Conservation (phyloP, 2,888 invertebrate genomes). For the Elegia similella region DNA sequence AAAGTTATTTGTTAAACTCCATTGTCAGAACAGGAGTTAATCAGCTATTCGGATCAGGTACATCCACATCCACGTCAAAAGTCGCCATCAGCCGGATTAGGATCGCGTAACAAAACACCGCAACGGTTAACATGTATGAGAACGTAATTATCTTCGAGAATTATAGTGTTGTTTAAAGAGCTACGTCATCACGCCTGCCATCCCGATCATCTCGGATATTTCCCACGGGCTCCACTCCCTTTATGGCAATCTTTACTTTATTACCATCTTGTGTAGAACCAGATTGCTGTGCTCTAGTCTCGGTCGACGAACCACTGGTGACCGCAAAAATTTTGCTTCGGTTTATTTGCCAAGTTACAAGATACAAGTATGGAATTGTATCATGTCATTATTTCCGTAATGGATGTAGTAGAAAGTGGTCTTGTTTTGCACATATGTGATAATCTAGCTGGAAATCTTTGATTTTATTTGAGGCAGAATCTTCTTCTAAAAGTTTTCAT, state of each 20-base stretch:
- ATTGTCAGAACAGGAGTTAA: not conserved
- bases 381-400: slow-evolving; percentile 21
- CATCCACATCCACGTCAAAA: not conserved
- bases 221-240: slow-evolving; percentile 12
- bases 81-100: not conserved
- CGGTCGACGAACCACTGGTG: slow-evolving; percentile 26
- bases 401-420: slow-evolving; percentile 10
- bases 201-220: slow-evolving; percentile 16
- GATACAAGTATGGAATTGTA: slow-evolving; percentile 33
- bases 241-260: slow-evolving; percentile 9
- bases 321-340: slow-evolving; percentile 52
- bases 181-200: slow-evolving; percentile 11
- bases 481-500: too few species aligned
- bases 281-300: slow-evolving; percentile 30
- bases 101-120: not conserved
- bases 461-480: too few species aligned
- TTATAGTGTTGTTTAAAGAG: slow-evolving; percentile 3
- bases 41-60: not conserved
- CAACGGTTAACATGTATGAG: slow-evolving; percentile 5
- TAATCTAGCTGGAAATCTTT: too few species aligned
- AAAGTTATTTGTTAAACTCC: not conserved
- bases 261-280: slow-evolving; percentile 3
- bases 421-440: not conserved
- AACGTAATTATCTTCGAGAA: slow-evolving; percentile 6
- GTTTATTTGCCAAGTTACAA: slow-evolving; percentile 53